Conservation (phyloP, 2,888 invertebrate genomes). For the Hemaris fuciformis region DNA sequence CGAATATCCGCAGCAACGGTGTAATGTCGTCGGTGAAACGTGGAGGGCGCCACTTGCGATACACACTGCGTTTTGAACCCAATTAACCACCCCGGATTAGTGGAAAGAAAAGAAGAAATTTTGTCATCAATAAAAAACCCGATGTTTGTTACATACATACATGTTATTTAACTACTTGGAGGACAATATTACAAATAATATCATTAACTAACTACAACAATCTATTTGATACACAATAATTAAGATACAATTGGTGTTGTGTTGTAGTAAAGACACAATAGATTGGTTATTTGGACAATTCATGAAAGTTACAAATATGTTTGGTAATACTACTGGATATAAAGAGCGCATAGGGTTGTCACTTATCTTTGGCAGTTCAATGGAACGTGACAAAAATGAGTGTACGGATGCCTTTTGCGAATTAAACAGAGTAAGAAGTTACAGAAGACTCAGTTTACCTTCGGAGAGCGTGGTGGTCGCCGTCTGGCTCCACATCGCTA, state of each 20-base stretch:
- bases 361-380: slow-evolving; percentile 10
- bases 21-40: slow-evolving; percentile 90
- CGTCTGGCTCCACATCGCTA: slow-evolving; percentile 83
- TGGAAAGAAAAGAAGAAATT: slow-evolving; percentile 17
- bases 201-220: slow-evolving; percentile 45
- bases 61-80: slow-evolving; percentile 81
- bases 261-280: slow-evolving; percentile 15
- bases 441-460: slow-evolving; percentile 75
- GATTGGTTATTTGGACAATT: slow-evolving; percentile 15
- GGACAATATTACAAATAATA: background rate
- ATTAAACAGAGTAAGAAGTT: background rate
- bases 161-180: slow-evolving; percentile 7
- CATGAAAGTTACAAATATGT: slow-evolving; percentile 6
- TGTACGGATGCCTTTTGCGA: background rate
- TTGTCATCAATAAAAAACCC: slow-evolving; percentile 8
- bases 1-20: slow-evolving; percentile 88
- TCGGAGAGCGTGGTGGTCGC: slow-evolving; percentile 83
- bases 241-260: slow-evolving; percentile 13
- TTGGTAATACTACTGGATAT: slow-evolving; percentile 6
- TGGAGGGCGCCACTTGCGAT: slow-evolving; percentile 92
- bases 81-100: slow-evolving; percentile 45
- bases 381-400: slow-evolving; percentile 11
- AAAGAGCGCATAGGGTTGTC: background rate
- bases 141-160: background rate
- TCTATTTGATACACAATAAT: slow-evolving; percentile 32